A percentile compares a stretch with the other conserved stretches of the same genome.
These are phyloP conservation scores for Rana temporaria DNA, from an alignment of 2,113 vertebrate genomes.

Conservation along the genomic window DNA sequence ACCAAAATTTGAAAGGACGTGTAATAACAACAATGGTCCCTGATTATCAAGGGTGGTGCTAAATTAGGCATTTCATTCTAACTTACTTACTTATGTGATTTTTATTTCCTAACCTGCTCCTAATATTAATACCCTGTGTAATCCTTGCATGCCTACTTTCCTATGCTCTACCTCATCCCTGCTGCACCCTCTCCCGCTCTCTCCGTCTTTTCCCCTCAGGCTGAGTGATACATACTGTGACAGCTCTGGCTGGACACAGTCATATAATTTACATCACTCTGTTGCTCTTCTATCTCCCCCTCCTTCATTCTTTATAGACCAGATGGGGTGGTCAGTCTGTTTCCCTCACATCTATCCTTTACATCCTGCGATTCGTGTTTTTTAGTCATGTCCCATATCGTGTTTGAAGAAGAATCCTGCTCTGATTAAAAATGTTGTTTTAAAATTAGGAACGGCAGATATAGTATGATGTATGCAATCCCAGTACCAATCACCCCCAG, in stretches of 20 bases:
- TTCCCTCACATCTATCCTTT: conserved; percentile 14
- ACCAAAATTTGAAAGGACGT: background rate
- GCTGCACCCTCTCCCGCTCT: conserved; percentile 7
- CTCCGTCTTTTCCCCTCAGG: conserved; percentile 40
- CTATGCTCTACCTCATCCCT: conserved; percentile 15
- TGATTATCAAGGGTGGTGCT: background rate
- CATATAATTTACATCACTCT: conserved; percentile 52
- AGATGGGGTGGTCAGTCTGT: conserved; percentile 43
- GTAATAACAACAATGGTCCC: background rate
- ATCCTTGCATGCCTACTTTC: conserved; percentile 9
- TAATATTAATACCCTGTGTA: background rate
- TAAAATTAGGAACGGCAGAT: no score
- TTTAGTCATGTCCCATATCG: background rate
- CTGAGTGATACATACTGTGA: conserved; percentile 54
- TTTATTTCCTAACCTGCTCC: background rate
- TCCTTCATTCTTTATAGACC: conserved; percentile 37
- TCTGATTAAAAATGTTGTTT: no score
- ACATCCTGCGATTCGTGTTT: background rate
- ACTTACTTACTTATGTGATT: background rate
- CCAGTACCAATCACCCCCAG: no score
- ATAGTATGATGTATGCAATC: no score
- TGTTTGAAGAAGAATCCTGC: no score
- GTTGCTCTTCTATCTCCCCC: conserved; percentile 18
- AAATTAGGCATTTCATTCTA: background rate
- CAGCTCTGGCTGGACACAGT: conserved; percentile 55